phyloP scores from a whole-genome alignment of 2,113 vertebrate genomes.

The Suncus etruscus region DNA sequence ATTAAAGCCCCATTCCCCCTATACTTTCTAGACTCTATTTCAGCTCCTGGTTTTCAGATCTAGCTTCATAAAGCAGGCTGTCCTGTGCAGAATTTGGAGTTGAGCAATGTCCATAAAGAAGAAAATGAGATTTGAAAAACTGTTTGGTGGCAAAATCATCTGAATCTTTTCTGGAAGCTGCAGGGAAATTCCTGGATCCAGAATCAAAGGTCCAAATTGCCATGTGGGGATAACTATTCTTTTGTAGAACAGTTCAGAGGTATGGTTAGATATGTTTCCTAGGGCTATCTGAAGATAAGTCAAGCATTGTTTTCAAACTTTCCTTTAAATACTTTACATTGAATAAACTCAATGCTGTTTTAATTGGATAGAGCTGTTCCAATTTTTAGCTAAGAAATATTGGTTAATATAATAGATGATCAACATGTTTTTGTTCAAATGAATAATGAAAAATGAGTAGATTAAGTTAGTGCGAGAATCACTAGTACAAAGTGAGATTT shows the following conservation, averaged over 20 bases:
- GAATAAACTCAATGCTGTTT: constrained; percentile 35
- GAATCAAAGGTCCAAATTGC: neutral
- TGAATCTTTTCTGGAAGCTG: neutral
- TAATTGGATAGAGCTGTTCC: constrained; percentile 30
- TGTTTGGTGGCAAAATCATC: neutral
- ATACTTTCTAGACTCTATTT: neutral
- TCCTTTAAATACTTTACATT: constrained; percentile 19
- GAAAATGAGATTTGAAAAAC: neutral
- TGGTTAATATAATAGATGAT: neutral
- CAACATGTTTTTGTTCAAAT: constrained; percentile 7
- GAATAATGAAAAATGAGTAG: neutral
- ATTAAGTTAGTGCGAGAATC: neutral
- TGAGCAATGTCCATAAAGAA: neutral
- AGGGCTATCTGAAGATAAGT: neutral
- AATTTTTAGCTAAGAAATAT: constrained; percentile 19
- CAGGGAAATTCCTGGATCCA: constrained; percentile 26
- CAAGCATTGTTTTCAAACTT: neutral
- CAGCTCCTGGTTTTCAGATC: neutral
- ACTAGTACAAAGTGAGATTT: neutral
- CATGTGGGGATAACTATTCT: neutral
- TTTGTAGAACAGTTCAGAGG: neutral
- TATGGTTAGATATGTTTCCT: neutral
- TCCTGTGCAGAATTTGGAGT: neutral
- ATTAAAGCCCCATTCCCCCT: neutral
- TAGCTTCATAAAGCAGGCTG: neutral